Evolutionary conservation across 1,140 invertebrate species (phyloP).

Genomic region (Drosophila miranda): DNA sequence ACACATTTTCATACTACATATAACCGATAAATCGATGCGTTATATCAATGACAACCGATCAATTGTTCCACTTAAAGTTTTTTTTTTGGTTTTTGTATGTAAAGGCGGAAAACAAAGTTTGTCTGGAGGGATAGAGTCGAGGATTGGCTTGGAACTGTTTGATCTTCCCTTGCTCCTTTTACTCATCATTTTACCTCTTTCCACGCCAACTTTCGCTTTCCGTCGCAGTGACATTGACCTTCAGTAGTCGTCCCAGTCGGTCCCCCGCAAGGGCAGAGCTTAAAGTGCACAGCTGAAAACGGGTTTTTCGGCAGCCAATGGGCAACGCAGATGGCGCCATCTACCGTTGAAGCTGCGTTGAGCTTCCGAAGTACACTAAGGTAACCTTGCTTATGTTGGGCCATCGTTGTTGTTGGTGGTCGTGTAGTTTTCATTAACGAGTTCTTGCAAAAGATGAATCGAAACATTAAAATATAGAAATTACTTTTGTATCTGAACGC

Average conservation of each 20-base stretch:
- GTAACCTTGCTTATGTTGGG: background rate
- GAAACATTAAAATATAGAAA: too few relatives aligned
- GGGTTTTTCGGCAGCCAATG: conserved; percentile 26
- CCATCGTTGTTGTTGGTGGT: too few relatives aligned
- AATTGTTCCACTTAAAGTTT: conserved; percentile 11
- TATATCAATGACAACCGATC: conserved; percentile 24
- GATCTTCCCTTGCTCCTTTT: background rate
- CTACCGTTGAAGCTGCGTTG: conserved; percentile 4
- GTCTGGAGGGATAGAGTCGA: background rate
- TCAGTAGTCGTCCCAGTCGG: conserved; percentile 5
- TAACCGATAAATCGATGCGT: background rate
- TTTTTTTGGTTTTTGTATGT: background rate
- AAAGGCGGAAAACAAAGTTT: background rate
- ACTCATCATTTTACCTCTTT: background rate
- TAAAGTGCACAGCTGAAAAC: conserved; percentile 30
- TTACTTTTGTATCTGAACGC: too few relatives aligned
- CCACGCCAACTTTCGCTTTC: conserved; percentile 26
- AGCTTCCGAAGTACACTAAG: background rate
- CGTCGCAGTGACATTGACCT: conserved; percentile 44
- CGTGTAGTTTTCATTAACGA: too few relatives aligned
- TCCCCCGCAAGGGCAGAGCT: conserved; percentile 32
- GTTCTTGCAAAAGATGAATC: too few relatives aligned
- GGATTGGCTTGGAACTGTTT: background rate
- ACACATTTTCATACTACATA: conserved; percentile 2
- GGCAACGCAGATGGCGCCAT: conserved; percentile 18